phyloP scores from a whole-genome alignment of 1,140 invertebrate genomes.

The Brachionus asplanchnoidis region DNA sequence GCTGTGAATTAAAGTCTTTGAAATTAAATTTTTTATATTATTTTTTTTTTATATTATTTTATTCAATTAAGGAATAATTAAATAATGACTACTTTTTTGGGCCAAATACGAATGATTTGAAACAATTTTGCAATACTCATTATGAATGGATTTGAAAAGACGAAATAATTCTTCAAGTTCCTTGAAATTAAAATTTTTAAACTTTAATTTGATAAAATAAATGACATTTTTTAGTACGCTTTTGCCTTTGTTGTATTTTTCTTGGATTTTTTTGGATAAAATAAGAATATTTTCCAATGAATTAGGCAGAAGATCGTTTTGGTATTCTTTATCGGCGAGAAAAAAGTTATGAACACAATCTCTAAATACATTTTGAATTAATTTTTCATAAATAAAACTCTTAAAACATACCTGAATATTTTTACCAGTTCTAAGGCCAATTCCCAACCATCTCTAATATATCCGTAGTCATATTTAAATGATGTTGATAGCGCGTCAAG shows the following conservation, averaged over 20 bases:
- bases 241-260: constrained; percentile 5
- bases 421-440: constrained; percentile 9
- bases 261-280: constrained; percentile 24
- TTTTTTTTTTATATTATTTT: too few relatives aligned
- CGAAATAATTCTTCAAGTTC: neutral
- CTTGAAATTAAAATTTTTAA: neutral
- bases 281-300: constrained; percentile 31
- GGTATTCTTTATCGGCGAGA: constrained; percentile 4
- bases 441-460: constrained; percentile 10
- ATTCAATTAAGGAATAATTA: too few relatives aligned
- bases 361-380: neutral
- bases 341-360: neutral
- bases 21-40: neutral
- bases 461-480: constrained; percentile 27
- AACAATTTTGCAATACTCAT: constrained; percentile 24
- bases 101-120: neutral
- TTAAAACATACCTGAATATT: constrained; percentile 1
- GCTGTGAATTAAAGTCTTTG: neutral
- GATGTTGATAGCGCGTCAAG: neutral
- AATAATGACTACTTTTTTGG: neutral
- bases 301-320: neutral
- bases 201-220: too few relatives aligned
- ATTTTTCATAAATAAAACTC: neutral
- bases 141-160: neutral
- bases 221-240: neutral